Conservation (phyloP, 2,797 vertebrate species). For the Crenuchus spilurus region DNA sequence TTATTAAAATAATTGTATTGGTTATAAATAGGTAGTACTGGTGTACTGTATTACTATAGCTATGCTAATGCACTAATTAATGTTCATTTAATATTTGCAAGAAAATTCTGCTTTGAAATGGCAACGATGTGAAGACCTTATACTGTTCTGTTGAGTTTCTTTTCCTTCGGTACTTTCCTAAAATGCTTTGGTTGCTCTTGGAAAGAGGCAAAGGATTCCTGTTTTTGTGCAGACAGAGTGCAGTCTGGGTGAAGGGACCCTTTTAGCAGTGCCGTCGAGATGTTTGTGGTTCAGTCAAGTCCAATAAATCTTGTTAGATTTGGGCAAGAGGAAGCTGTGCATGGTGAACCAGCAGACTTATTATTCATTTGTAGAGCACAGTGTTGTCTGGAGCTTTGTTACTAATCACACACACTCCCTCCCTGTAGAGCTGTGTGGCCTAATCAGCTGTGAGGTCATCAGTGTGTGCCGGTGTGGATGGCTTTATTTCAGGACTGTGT, state of each 20-base stretch:
- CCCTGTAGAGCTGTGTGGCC: slow-evolving; percentile 15
- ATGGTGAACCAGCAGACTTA: not conserved
- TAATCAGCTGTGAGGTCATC: slow-evolving; percentile 49
- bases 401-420: not conserved
- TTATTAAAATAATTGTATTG: too few species aligned
- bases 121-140: too few species aligned
- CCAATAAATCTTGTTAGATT: slow-evolving; percentile 41
- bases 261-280: slow-evolving; percentile 9
- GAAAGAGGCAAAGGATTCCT: not conserved
- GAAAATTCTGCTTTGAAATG: too few species aligned
- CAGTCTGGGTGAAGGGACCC: slow-evolving; percentile 23
- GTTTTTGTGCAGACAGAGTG: not conserved
- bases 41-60: too few species aligned
- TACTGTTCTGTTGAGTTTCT: not conserved
- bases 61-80: too few species aligned
- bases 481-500: slow-evolving; percentile 50
- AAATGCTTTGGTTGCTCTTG: not conserved
- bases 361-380: slow-evolving; percentile 36
- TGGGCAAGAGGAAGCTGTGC: not conserved
- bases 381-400: slow-evolving; percentile 1
- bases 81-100: too few species aligned
- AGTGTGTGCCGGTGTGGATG: slow-evolving; percentile 39
- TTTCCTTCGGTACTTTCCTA: too few species aligned
- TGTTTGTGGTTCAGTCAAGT: slow-evolving; percentile 23
- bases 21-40: too few species aligned